These are phyloP conservation scores for Entomobrya multifasciata DNA, from an alignment of 2,888 invertebrate species.

Conservation along the genomic window DNA sequence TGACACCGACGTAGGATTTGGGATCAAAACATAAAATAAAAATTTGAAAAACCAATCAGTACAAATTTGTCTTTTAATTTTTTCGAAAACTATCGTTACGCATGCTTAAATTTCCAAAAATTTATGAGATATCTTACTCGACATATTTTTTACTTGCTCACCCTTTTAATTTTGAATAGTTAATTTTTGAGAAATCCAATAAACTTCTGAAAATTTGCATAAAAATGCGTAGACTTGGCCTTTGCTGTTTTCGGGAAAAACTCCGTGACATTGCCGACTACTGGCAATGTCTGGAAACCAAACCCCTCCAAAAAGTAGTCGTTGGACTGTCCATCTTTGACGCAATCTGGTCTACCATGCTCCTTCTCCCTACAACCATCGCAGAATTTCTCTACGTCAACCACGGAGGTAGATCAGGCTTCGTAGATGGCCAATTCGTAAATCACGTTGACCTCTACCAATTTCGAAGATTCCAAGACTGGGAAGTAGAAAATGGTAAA, in stretches of 20 bases:
- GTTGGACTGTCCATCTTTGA: neutral
- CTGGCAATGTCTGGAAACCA: neutral
- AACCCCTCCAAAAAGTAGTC: neutral
- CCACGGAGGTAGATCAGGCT: neutral
- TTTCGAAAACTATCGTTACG: no score
- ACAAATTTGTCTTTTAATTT: no score
- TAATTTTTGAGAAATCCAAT: no score
- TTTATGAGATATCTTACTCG: no score
- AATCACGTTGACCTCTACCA: constrained; percentile 28
- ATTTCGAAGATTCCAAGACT: constrained; percentile 34
- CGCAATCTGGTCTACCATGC: neutral
- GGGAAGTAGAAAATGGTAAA: constrained; percentile 20
- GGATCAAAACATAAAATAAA: no score
- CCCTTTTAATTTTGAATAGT: no score
- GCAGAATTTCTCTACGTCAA: constrained; percentile 24
- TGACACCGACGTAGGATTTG: no score
- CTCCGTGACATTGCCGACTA: neutral
- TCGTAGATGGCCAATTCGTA: constrained; percentile 23
- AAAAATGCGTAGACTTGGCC: neutral
- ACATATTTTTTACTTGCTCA: no score
- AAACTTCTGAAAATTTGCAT: no score
- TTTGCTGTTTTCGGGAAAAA: neutral
- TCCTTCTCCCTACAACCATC: constrained; percentile 24
- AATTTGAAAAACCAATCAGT: no score
- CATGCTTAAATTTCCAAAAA: no score